These are phyloP conservation scores for Mythimna ferrago DNA, from an alignment of 2,888 invertebrate species.

Conservation along the genomic window DNA sequence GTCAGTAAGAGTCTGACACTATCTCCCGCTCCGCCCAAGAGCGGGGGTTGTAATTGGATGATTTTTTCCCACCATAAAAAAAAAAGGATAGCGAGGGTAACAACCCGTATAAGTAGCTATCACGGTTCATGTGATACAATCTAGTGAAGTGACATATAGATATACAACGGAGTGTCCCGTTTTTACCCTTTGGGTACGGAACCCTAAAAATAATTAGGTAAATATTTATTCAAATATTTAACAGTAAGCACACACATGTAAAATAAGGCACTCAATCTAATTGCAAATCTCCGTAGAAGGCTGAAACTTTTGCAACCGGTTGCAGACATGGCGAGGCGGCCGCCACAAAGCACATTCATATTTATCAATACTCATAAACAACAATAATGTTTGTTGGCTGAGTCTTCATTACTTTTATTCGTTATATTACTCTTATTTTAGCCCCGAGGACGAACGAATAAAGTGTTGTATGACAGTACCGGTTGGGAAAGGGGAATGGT, in stretches of 20 bases:
- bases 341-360: slow-evolving; percentile 42
- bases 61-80: too few species aligned
- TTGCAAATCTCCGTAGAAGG: slow-evolving; percentile 6
- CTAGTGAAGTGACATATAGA: too few species aligned
- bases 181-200: too few species aligned
- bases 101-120: too few species aligned
- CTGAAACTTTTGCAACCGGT: slow-evolving; percentile 8
- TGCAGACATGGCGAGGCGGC: slow-evolving; percentile 30
- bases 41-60: too few species aligned
- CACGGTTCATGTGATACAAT: too few species aligned
- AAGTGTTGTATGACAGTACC: slow-evolving; percentile 16
- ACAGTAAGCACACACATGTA: background rate
- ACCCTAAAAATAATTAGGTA: too few species aligned
- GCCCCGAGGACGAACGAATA: slow-evolving; percentile 35
- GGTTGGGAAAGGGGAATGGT: background rate
- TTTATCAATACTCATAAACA: slow-evolving; percentile 41
- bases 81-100: too few species aligned
- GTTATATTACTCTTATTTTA: slow-evolving; percentile 35
- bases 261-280: slow-evolving; percentile 12
- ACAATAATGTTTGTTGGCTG: slow-evolving; percentile 54
- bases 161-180: too few species aligned
- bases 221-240: background rate
- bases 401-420: slow-evolving; percentile 48
- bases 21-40: too few species aligned
- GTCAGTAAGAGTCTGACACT: too few species aligned